These are phyloP conservation scores for Phasia obesa DNA, from an alignment of 2,888 invertebrate genomes.

Conservation along the genomic window DNA sequence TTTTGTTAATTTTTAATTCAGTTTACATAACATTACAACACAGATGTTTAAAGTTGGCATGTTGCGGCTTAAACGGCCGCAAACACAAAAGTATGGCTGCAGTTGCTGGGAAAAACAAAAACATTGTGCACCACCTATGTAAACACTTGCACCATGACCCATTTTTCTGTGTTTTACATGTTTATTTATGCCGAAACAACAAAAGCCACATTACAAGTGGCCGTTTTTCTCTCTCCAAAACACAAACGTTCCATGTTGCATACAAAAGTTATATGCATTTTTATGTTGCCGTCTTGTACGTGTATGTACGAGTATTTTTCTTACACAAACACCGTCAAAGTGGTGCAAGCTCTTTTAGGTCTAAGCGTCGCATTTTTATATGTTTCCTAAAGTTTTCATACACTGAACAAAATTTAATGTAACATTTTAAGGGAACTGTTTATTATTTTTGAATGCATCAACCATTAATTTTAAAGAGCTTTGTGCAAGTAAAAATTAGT, in stretches of 20 bases:
- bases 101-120: neutral
- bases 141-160: constrained; percentile 69
- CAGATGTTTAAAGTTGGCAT: constrained; percentile 34
- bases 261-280: constrained; percentile 45
- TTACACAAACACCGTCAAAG: constrained; percentile 8
- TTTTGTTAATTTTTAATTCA: constrained; percentile 31
- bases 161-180: constrained; percentile 59
- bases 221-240: constrained; percentile 4
- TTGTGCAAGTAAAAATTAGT: too few species aligned
- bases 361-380: neutral
- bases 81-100: neutral
- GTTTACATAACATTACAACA: constrained; percentile 17
- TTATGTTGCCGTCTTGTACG: constrained; percentile 44
- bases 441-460: too few species aligned
- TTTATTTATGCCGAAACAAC: constrained; percentile 59
- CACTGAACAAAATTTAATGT: constrained; percentile 30
- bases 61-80: neutral
- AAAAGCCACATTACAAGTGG: constrained; percentile 41
- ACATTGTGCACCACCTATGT: constrained; percentile 40
- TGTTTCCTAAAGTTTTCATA: neutral
- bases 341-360: constrained; percentile 9
- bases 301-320: neutral
- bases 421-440: neutral
- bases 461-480: too few species aligned
- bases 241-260: constrained; percentile 52